phyloP scores from a whole-genome alignment of 2,888 invertebrate species.

The Ectobius pallidus region DNA sequence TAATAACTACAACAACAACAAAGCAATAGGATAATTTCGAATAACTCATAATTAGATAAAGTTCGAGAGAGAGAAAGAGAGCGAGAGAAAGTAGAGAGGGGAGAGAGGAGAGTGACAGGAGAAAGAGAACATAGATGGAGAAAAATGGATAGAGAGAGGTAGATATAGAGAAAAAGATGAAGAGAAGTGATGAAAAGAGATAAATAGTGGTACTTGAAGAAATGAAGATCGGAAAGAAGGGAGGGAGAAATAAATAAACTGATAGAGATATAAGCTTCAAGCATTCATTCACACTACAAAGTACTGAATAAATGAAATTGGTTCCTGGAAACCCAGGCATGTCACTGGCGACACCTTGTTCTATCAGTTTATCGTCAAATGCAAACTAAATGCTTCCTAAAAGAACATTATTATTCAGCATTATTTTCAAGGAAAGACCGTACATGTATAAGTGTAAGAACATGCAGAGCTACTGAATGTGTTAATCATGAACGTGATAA shows the following conservation, averaged over 20 bases:
- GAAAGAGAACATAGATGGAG: background rate
- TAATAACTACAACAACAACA: no score
- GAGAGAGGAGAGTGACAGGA: background rate
- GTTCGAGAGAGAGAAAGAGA: background rate
- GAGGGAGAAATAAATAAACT: background rate
- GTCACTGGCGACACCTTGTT: no score
- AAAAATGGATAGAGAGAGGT: background rate
- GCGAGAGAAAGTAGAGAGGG: background rate
- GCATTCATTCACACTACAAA: no score
- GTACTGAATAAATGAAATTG: no score
- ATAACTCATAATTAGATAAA: background rate
- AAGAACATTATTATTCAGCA: no score
- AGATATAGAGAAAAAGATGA: background rate
- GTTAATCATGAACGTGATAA: no score
- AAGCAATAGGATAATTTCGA: background rate
- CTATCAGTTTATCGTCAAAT: no score
- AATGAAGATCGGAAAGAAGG: background rate
- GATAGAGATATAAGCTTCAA: background rate
- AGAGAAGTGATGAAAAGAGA: background rate
- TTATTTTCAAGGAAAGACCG: no score
- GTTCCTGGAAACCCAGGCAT: no score
- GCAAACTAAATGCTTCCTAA: no score
- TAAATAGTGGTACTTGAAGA: background rate
- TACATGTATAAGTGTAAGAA: no score
- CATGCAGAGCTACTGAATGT: no score